A percentile compares a stretch with the other conserved stretches of the same genome.
Evolutionary conservation across 2,797 vertebrate genomes (phyloP).

Genomic region (Tadarida brasiliensis): DNA sequence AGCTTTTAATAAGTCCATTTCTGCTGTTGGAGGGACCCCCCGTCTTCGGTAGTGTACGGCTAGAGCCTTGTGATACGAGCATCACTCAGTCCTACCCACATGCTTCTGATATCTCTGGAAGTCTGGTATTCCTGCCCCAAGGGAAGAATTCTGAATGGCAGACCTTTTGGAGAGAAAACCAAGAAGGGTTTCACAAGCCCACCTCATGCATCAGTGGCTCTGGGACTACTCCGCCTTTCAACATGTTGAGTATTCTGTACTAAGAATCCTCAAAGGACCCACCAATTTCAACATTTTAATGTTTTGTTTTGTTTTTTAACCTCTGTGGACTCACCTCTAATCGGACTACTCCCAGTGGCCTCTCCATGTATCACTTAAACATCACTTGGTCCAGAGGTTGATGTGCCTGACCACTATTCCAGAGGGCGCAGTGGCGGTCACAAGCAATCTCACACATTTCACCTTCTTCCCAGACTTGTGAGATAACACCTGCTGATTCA

Average conservation of each 20-base stretch:
- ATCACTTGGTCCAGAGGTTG: constrained; percentile 86
- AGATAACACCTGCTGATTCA: constrained; percentile 84
- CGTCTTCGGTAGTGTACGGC: not conserved
- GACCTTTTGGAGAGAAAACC: not conserved
- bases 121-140: not conserved
- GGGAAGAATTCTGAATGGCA: not conserved
- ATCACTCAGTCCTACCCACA: not conserved
- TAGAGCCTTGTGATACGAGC: not conserved
- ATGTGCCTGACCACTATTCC: constrained; percentile 91
- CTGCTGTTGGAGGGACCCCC: not conserved
- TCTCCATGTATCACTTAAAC: not conserved
- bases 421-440: constrained; percentile 87
- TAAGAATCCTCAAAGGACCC: not conserved
- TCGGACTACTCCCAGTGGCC: not conserved
- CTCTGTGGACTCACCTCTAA: not conserved
- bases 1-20: not conserved
- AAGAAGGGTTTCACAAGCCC: not conserved
- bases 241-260: not conserved
- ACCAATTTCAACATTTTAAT: constrained; percentile 20
- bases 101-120: not conserved
- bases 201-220: not conserved
- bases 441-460: constrained; percentile 90
- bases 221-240: not conserved
- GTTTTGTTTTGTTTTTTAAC: not conserved
- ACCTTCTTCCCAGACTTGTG: constrained; percentile 68